phyloP scores from a whole-genome alignment of 2,888 invertebrate genomes.

The Piscicola geometra region DNA sequence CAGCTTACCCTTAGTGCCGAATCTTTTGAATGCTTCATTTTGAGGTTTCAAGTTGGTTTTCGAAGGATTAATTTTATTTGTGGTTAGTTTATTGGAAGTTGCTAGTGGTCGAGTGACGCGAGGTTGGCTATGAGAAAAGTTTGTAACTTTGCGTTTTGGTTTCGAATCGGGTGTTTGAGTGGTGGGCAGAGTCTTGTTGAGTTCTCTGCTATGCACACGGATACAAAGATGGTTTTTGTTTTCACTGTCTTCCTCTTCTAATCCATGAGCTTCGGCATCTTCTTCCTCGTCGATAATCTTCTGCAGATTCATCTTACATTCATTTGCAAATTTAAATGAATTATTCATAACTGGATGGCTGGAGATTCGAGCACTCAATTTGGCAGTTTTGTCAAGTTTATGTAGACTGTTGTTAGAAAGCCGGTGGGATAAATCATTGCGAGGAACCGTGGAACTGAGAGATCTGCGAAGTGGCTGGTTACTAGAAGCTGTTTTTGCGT shows the following conservation, averaged over 20 bases:
- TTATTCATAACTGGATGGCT: not conserved
- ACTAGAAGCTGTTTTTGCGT: not conserved
- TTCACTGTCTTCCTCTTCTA: not conserved
- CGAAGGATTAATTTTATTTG: not conserved
- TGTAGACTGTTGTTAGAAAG: constrained; percentile 16
- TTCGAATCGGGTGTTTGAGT: not conserved
- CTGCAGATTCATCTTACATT: not conserved
- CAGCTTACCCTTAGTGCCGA: constrained; percentile 15
- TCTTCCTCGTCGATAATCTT: constrained; percentile 25
- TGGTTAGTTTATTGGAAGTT: not conserved
- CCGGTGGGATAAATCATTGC: not conserved
- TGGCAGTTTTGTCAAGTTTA: constrained; percentile 1
- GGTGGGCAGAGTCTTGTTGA: not conserved
- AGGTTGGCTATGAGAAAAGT: not conserved
- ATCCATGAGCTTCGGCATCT: not conserved
- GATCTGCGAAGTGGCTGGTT: constrained; percentile 2
- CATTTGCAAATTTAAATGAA: not conserved
- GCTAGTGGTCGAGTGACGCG: not conserved
- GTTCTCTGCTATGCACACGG: not conserved
- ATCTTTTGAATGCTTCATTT: not conserved
- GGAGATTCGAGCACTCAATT: not conserved
- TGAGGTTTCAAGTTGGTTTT: not conserved
- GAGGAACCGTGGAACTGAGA: not conserved
- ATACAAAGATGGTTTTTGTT: too few species aligned
- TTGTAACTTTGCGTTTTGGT: not conserved